Base-by-base conservation (phyloP, 2,888 invertebrate species). In the Apamea anceps region DNA sequence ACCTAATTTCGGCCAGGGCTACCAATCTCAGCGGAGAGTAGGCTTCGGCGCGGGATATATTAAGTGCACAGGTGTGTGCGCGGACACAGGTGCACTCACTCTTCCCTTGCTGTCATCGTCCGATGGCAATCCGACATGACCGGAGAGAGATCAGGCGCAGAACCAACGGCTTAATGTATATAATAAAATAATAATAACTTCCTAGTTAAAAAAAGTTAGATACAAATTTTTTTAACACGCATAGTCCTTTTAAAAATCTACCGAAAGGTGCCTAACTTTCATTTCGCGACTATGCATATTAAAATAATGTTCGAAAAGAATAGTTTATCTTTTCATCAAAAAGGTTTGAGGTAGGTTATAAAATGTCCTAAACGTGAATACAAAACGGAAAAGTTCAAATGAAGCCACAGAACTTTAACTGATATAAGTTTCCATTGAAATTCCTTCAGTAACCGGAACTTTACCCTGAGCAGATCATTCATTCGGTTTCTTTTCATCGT, bases 401-500 rank as follows among this genome's bases (percentile, higher is more conserved):
- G 65, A 77, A 67, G 57, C 84, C 51, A 66, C 76, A 42, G 54
- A 77, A 74, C 51, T 72, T 75, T n/a, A n/a, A 60, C 67, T 66
- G 68, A 57, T 66, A 42, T 66, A 80, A 73, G 60, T 37, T 57
- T 72, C 72, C 28, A 85, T 85, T 77, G 82, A 81, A 81, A 85
- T 79, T 72, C 62, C 21, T 25, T 37, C 57, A 42, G 48, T 45
- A 45, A 28, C 79, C 81, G 71, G 84, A 79, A 79, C 71, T 67
- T 28, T 37, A 45, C 25, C 45, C 84, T 37, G 84, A 67, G 60
- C n/a, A 72, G 28, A 66, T 65, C 60, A 72, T 72, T 84, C 32
- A 74, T 54, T 81, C 32, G 25, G 0, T n/a, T 37, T 54, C 67
- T 54, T 71, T 78, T 78, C 71, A 84, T 37, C 54, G 60, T 48